A percentile compares a stretch with the other conserved stretches of the same genome.
phyloP scores from a whole-genome alignment of 2,113 vertebrate species.

The Cavia porcellus region DNA sequence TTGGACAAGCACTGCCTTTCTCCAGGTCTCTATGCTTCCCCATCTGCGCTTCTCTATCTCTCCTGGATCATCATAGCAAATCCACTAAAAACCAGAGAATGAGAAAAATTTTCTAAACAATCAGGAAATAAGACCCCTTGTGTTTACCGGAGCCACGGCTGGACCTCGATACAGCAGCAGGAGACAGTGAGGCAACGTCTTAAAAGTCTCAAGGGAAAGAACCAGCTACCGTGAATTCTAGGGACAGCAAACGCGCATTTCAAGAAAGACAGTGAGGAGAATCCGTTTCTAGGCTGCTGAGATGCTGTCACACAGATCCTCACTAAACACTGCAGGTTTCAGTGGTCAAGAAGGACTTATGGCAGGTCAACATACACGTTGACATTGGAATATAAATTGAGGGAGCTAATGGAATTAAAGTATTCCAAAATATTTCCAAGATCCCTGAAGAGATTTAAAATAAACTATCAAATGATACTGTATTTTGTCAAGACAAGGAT shows the following conservation, averaged over 20 bases:
- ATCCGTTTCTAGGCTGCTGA: not conserved
- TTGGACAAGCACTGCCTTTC: not conserved
- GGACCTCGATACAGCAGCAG: not conserved
- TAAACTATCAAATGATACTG: too few species aligned
- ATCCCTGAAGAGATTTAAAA: not conserved
- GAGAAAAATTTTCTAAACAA: not conserved
- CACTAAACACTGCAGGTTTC: too few species aligned
- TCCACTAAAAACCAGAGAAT: not conserved
- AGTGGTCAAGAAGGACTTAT: not conserved
- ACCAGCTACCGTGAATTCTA: not conserved
- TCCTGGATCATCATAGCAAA: not conserved
- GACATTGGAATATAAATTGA: not conserved
- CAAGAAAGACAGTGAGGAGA: not conserved
- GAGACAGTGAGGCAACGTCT: not conserved
- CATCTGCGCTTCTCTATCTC: not conserved
- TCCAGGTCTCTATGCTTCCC: not conserved
- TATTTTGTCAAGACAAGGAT: not conserved
- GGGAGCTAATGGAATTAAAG: not conserved
- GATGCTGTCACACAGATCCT: not conserved
- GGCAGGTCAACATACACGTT: not conserved
- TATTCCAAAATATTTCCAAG: not conserved
- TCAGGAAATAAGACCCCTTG: not conserved
- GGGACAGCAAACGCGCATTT: not conserved
- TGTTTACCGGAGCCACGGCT: not conserved
- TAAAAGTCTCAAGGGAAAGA: not conserved